Evolutionary conservation across 2,113 vertebrate species (phyloP).

Genomic region (Tetrao urogallus): DNA sequence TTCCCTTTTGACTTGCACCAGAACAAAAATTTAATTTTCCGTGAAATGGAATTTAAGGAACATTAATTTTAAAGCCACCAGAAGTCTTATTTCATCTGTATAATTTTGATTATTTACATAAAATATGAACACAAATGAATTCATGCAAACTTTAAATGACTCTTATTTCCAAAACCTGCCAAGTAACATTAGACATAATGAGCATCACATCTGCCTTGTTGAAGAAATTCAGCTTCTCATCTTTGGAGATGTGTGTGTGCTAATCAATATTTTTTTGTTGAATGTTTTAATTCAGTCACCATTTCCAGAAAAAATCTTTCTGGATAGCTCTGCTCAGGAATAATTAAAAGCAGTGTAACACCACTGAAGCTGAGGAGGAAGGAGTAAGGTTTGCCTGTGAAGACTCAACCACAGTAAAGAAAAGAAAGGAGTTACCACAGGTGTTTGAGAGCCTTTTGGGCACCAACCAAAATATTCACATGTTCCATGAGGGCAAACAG

Average conservation of each 20-base stretch:
- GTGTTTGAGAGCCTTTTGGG: background rate
- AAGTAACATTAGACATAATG: background rate
- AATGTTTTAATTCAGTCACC: background rate
- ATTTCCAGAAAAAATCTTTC: background rate
- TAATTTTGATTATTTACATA: background rate
- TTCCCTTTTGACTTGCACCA: background rate
- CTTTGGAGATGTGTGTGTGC: background rate
- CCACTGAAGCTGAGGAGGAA: background rate
- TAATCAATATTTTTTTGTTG: background rate
- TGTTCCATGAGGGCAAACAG: background rate
- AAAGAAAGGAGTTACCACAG: background rate
- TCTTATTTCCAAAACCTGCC: background rate
- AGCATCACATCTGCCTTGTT: background rate
- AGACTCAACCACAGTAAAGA: background rate
- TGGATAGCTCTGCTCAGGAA: background rate
- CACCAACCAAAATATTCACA: background rate
- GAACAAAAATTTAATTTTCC: constrained; percentile 29
- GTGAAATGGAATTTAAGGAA: constrained; percentile 10
- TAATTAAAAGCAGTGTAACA: background rate
- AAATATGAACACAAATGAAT: background rate
- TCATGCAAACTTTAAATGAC: background rate
- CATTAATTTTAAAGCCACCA: constrained; percentile 7
- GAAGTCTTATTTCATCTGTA: background rate
- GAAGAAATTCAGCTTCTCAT: background rate
- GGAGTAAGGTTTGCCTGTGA: background rate